Evolutionary conservation across 2,113 vertebrate genomes (phyloP).

Genomic region (Gopherus evgoodei): DNA sequence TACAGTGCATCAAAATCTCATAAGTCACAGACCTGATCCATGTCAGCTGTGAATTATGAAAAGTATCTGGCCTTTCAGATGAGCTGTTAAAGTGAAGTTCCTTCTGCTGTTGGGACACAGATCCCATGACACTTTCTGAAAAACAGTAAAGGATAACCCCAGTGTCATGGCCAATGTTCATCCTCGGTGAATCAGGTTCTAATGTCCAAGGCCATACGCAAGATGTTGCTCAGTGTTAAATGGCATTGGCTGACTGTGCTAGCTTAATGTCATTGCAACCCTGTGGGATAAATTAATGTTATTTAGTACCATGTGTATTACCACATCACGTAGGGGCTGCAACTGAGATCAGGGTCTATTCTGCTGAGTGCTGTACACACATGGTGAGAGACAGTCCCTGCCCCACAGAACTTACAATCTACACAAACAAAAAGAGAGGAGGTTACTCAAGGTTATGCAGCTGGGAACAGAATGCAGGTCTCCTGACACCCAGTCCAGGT

Average conservation of each 20-base stretch:
- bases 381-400: background rate
- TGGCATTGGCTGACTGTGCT: background rate
- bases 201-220: fast-evolving
- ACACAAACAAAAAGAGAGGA: background rate
- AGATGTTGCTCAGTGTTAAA: fast-evolving
- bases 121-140: fast-evolving
- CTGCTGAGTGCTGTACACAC: background rate
- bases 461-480: fast-evolving
- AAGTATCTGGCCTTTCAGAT: background rate
- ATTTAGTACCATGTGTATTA: background rate
- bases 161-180: background rate
- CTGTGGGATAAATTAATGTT: fast-evolving
- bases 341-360: background rate
- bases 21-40: background rate
- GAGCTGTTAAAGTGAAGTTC: background rate
- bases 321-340: fast-evolving
- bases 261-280: background rate
- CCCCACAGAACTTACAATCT: background rate
- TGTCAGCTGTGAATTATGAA: fast-evolving
- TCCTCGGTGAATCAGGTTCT: fast-evolving
- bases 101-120: background rate
- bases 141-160: fast-evolving
- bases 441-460: background rate
- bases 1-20: background rate
- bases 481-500: fast-evolving